These are phyloP conservation scores for Asbolus verrucosus DNA, from an alignment of 1,140 invertebrate species.

Conservation along the genomic window DNA sequence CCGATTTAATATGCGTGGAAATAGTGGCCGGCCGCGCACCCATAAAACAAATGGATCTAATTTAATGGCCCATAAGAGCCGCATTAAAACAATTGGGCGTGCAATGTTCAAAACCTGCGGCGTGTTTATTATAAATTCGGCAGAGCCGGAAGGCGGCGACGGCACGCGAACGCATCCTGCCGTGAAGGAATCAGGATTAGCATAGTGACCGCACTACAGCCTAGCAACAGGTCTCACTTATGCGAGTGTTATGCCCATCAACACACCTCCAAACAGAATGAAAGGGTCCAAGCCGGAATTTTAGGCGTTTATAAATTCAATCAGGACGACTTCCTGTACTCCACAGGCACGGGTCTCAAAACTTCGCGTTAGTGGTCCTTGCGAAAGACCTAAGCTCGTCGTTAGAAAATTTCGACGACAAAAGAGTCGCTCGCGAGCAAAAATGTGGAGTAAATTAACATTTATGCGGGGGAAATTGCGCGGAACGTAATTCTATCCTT, in stretches of 20 bases:
- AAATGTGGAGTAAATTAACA: constrained; percentile 27
- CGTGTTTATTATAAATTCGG: constrained; percentile 11
- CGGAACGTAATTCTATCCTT: constrained; percentile 32
- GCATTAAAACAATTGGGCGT: too few species aligned
- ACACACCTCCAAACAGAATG: too few species aligned
- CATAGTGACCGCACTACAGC: constrained; percentile 36
- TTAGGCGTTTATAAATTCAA: constrained; percentile 29
- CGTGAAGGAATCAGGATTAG: constrained; percentile 38
- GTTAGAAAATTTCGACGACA: constrained; percentile 24
- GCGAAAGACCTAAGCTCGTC: too few species aligned
- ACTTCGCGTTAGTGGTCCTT: neutral
- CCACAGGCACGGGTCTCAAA: constrained; percentile 16
- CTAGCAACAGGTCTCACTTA: constrained; percentile 37
- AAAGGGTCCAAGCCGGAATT: constrained; percentile 28
- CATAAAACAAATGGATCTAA: too few species aligned
- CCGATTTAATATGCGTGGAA: too few species aligned
- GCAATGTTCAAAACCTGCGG: neutral
- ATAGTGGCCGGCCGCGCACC: too few species aligned
- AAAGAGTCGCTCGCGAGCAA: constrained; percentile 26
- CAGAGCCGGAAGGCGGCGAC: constrained; percentile 7
- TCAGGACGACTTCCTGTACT: constrained; percentile 23
- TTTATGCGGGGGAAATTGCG: constrained; percentile 28
- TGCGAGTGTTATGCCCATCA: neutral
- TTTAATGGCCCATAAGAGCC: too few species aligned
- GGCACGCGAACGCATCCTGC: constrained; percentile 37